Percentiles rank a stretch among this genome's conserved stretches.
phyloP scores from a whole-genome alignment of 2,888 invertebrate species.

The Macrosiphum euphorbiae region DNA sequence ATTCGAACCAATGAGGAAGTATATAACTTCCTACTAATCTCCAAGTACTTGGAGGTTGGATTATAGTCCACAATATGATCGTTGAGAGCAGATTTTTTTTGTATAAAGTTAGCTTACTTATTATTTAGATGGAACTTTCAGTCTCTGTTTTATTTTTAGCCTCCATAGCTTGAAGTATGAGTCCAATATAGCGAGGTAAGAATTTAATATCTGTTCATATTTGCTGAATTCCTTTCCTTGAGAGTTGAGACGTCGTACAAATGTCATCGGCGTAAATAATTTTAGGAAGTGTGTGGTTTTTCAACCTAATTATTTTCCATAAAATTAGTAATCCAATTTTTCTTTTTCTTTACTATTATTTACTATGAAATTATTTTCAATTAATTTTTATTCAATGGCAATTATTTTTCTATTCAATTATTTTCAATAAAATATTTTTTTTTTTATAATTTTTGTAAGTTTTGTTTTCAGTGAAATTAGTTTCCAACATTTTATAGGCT shows the following conservation, averaged over 20 bases:
- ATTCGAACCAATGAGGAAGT: too few species aligned
- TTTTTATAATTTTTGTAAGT: too few species aligned
- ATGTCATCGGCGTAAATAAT: background rate
- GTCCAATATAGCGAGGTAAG: background rate
- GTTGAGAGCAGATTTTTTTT: background rate
- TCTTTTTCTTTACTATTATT: too few species aligned
- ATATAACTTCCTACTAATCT: too few species aligned
- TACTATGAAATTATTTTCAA: too few species aligned
- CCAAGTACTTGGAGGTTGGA: background rate
- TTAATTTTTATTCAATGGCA: too few species aligned
- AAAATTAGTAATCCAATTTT: too few species aligned
- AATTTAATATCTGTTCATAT: background rate
- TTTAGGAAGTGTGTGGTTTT: background rate
- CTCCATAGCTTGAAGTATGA: background rate
- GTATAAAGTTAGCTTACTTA: background rate
- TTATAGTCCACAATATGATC: background rate
- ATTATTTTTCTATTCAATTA: too few species aligned
- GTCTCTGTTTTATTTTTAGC: background rate
- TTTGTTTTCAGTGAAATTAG: too few species aligned
- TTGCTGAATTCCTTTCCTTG: background rate
- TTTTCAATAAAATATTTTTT: too few species aligned
- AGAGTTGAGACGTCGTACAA: background rate
- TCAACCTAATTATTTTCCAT: too few species aligned
- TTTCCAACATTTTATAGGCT: too few species aligned
- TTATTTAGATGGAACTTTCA: background rate